Conservation (phyloP, 2,888 invertebrate species). For the Idaea dimidiata region DNA sequence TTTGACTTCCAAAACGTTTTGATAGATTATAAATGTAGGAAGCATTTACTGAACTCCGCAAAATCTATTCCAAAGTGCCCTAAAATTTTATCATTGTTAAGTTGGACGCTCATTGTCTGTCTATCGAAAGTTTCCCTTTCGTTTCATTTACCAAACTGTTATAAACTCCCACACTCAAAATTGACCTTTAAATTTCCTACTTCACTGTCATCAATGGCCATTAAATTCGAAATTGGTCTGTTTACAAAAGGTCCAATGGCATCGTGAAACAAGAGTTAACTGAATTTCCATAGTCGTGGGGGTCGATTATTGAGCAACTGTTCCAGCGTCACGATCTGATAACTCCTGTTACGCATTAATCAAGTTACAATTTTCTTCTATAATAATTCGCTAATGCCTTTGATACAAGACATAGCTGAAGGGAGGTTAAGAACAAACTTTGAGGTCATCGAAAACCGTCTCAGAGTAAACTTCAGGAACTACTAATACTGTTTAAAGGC, state of each 20-base stretch:
- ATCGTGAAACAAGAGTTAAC: slow-evolving; percentile 56
- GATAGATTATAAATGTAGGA: not conserved
- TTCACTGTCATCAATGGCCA: slow-evolving; percentile 2
- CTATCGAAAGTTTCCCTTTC: not conserved
- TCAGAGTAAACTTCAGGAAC: not conserved
- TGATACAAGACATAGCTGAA: not conserved
- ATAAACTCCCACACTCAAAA: slow-evolving; percentile 40
- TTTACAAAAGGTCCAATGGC: slow-evolving; percentile 45
- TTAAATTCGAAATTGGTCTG: slow-evolving; percentile 52
- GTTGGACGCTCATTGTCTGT: not conserved
- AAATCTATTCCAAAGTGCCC: not conserved
- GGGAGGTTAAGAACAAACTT: not conserved
- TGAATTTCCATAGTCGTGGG: slow-evolving; percentile 62
- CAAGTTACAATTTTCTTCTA: slow-evolving; percentile 40
- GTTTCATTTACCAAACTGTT: slow-evolving; percentile 7
- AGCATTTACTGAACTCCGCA: not conserved
- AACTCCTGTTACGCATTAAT: slow-evolving; percentile 43
- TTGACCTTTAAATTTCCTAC: slow-evolving; percentile 37
- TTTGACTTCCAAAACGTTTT: not conserved
- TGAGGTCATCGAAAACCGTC: not conserved
- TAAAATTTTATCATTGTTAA: slow-evolving; percentile 1
- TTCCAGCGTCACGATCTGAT: slow-evolving; percentile 45
- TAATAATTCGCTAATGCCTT: not conserved
- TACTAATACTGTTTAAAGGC: not conserved
- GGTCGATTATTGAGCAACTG: slow-evolving; percentile 48